Percentiles rank a stretch among this genome's conserved stretches.
phyloP scores from a whole-genome alignment of 1,140 invertebrate species.

The Drosophila chauvacae region DNA sequence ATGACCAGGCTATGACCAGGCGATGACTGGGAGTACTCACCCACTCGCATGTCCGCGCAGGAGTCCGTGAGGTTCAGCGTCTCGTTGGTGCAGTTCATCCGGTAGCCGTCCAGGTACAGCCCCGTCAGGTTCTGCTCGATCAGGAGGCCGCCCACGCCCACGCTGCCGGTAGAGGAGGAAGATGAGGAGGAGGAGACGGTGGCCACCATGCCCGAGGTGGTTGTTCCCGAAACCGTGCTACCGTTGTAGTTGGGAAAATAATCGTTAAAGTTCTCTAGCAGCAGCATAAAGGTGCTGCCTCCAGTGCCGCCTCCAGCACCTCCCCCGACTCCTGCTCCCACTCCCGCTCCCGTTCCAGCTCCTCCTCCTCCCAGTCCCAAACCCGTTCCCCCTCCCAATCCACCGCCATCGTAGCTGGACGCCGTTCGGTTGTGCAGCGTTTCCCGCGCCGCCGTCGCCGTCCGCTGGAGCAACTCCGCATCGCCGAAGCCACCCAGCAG shows the following conservation, averaged over 20 bases:
- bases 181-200: constrained; percentile 21
- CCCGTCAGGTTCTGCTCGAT: constrained; percentile 69
- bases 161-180: background rate
- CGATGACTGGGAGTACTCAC: constrained; percentile 39
- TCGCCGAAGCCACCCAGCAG: constrained; percentile 64
- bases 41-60: constrained; percentile 62
- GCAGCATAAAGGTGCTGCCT: constrained; percentile 86
- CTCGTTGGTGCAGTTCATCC: constrained; percentile 66
- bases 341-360: constrained; percentile 4
- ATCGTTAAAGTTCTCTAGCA: constrained; percentile 87
- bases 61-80: constrained; percentile 66
- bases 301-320: constrained; percentile 23
- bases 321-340: background rate
- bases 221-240: constrained; percentile 69
- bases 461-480: constrained; percentile 58
- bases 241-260: constrained; percentile 86
- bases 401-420: constrained; percentile 35
- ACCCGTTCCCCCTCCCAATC: background rate
- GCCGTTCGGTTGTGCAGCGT: constrained; percentile 46
- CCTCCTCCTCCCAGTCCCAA: constrained; percentile 7
- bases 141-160: constrained; percentile 25
- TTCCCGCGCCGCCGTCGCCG: constrained; percentile 37
- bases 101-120: constrained; percentile 67
- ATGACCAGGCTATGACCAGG: too few relatives aligned
- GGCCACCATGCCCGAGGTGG: constrained; percentile 33